Percentiles rank a stretch among this genome's conserved stretches.
These are phyloP conservation scores for Blennius ocellaris DNA, from an alignment of 2,113 vertebrate species.

Conservation along the genomic window DNA sequence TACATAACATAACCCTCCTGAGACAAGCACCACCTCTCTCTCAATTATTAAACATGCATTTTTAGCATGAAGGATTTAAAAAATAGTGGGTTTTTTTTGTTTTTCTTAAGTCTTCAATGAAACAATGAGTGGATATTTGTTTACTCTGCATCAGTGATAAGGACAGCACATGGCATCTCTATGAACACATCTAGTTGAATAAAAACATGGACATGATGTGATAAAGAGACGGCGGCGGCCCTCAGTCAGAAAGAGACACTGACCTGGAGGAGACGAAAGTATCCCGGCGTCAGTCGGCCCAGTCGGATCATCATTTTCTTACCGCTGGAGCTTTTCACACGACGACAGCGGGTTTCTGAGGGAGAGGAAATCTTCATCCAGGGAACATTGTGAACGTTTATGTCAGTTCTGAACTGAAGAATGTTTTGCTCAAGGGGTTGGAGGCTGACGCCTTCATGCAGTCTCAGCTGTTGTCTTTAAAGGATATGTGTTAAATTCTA, in stretches of 20 bases:
- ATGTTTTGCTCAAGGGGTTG: too few species aligned
- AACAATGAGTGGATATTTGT: neutral
- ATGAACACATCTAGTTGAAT: neutral
- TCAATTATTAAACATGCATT: conserved; percentile 8
- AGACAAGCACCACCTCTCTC: conserved; percentile 22
- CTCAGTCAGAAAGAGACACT: neutral
- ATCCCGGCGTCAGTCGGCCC: conserved; percentile 89
- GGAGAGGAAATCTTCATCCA: too few species aligned
- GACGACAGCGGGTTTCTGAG: too few species aligned
- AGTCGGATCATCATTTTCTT: conserved; percentile 86
- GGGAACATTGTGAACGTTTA: too few species aligned
- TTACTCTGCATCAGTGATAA: neutral
- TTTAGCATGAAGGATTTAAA: too few species aligned
- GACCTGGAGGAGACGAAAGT: conserved; percentile 91
- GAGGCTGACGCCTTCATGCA: too few species aligned
- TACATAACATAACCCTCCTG: conserved; percentile 34
- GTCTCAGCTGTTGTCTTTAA: too few species aligned
- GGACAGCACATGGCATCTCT: neutral
- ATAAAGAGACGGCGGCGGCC: neutral
- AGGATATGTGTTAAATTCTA: too few species aligned
- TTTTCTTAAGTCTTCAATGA: too few species aligned
- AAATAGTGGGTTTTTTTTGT: too few species aligned
- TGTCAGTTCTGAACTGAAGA: too few species aligned
- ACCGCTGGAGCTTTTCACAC: neutral
- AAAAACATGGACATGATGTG: neutral